phyloP scores from a whole-genome alignment of 2,797 vertebrate species.

The Tapera naevia region DNA sequence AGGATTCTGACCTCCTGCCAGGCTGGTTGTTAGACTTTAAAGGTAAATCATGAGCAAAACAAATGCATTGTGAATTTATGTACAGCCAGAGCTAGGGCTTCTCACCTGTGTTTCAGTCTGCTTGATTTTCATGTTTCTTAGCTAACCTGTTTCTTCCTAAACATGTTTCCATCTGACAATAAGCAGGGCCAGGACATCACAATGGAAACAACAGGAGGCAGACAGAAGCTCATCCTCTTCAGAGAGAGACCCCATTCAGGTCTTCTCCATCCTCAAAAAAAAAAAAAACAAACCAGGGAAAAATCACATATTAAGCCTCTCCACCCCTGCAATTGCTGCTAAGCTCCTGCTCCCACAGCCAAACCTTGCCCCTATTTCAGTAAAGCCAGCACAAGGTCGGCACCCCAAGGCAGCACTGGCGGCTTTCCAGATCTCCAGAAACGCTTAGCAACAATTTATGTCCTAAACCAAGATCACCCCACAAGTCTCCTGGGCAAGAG shows the following conservation, averaged over 20 bases:
- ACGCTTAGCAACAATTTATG: not conserved
- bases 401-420: not conserved
- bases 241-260: not conserved
- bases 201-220: not conserved
- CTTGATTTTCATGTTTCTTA: not conserved
- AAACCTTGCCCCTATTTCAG: not conserved
- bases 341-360: not conserved
- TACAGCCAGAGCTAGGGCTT: not conserved
- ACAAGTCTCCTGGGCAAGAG: not conserved
- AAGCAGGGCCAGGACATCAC: not conserved
- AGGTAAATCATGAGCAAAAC: slow-evolving; percentile 11
- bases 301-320: not conserved
- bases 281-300: not conserved
- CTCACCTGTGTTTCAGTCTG: not conserved
- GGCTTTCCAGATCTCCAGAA: not conserved
- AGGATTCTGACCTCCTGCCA: not conserved
- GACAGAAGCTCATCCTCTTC: not conserved
- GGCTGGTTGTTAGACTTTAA: not conserved
- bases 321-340: not conserved
- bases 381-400: not conserved
- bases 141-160: not conserved
- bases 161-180: not conserved
- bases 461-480: not conserved
- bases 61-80: not conserved
- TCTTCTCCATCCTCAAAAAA: not conserved